Conservation (phyloP, 1,140 invertebrate species). For the Eumeta japonica region DNA sequence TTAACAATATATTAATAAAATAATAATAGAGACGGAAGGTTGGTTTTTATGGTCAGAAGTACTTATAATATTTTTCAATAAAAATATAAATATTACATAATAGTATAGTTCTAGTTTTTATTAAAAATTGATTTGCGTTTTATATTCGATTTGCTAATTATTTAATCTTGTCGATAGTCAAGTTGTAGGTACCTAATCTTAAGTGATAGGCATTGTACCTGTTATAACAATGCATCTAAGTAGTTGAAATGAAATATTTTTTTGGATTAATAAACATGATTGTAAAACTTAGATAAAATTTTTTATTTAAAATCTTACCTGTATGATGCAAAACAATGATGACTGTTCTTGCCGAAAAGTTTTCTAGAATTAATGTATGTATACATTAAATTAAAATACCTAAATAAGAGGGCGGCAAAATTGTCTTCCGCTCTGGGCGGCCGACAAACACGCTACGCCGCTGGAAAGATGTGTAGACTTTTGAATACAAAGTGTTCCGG, state of each 20-base stretch:
- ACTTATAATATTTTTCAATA: neutral
- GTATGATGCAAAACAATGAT: too few species aligned
- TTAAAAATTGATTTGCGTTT: neutral
- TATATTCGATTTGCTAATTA: neutral
- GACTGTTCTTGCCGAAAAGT: too few species aligned
- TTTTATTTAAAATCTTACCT: conserved; percentile 1
- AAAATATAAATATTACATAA: neutral
- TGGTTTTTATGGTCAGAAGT: neutral
- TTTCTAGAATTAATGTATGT: too few species aligned
- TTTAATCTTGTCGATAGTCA: neutral
- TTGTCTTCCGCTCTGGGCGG: too few species aligned
- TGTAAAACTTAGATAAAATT: too few species aligned
- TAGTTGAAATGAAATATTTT: neutral
- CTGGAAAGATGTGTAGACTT: too few species aligned
- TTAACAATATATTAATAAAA: too few species aligned
- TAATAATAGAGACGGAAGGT: neutral
- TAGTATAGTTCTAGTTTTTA: conserved; percentile 1
- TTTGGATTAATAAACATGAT: conserved; percentile 1
- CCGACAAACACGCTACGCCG: too few species aligned
- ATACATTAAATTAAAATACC: too few species aligned
- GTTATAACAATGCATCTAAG: too few species aligned
- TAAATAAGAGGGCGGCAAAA: too few species aligned
- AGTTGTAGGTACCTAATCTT: neutral
- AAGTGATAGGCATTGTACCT: conserved; percentile 1
- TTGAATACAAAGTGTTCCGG: too few species aligned